Evolutionary conservation across 2,888 invertebrate genomes (phyloP).

Genomic region (Mactromeris polynyma): DNA sequence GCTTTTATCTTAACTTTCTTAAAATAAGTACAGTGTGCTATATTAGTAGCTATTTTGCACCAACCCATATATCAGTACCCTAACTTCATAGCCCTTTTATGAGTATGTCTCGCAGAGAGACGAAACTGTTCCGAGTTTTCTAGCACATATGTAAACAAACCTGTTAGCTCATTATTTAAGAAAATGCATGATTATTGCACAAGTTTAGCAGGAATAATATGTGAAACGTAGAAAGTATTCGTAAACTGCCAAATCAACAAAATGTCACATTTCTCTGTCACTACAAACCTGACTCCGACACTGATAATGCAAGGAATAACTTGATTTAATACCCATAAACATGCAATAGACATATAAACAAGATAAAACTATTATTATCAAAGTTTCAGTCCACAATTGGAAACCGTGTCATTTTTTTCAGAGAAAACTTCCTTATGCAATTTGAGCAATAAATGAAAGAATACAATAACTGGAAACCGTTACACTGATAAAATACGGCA

Average conservation of each 20-base stretch:
- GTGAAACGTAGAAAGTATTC: not conserved
- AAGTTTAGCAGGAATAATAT: not conserved
- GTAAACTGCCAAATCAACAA: not conserved
- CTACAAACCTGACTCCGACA: constrained; percentile 26
- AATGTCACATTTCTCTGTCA: not conserved
- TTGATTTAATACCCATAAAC: not conserved
- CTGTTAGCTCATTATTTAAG: not conserved
- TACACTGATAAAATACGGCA: no score
- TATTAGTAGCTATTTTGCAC: not conserved
- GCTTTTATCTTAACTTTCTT: not conserved
- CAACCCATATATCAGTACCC: not conserved
- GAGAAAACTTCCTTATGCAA: not conserved
- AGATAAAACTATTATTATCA: not conserved
- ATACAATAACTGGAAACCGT: no score
- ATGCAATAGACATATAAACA: constrained; percentile 12
- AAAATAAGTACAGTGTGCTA: not conserved
- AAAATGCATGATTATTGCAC: not conserved
- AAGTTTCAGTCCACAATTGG: not conserved
- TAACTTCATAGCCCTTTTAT: not conserved
- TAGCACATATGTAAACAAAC: not conserved
- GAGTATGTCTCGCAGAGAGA: not conserved
- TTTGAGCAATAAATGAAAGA: not conserved
- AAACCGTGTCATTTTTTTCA: not conserved
- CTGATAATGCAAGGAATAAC: not conserved
- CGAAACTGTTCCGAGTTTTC: not conserved